These are phyloP conservation scores for Anomalospiza imberbis DNA, from an alignment of 2,797 vertebrate species.

Conservation along the genomic window DNA sequence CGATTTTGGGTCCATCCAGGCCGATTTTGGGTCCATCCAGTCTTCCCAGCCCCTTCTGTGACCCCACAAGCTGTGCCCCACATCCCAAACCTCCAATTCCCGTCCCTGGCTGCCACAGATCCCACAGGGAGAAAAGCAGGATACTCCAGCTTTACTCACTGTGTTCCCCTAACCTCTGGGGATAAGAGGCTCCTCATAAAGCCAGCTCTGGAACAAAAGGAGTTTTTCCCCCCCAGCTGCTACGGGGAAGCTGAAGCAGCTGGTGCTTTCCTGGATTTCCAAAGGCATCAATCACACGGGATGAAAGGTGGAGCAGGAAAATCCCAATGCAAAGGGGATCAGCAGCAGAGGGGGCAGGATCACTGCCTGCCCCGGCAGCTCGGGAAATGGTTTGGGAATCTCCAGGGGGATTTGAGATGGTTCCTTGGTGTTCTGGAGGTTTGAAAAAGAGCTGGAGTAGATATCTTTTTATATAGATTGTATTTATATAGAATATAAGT, in stretches of 20 bases:
- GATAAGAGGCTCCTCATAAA: not conserved
- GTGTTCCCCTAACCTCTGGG: not conserved
- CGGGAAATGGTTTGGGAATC: not conserved
- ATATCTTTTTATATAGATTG: too few relatives aligned
- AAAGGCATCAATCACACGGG: constrained; percentile 25
- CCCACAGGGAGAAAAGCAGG: not conserved
- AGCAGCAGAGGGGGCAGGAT: not conserved
- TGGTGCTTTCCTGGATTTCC: constrained; percentile 40
- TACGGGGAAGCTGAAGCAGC: constrained; percentile 24
- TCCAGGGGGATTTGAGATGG: not conserved
- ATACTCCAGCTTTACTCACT: fast-evolving
- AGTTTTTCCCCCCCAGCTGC: not conserved
- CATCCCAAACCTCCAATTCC: not conserved
- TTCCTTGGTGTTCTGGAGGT: not conserved
- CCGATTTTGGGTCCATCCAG: not conserved
- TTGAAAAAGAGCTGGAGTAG: not conserved
- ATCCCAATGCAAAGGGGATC: not conserved
- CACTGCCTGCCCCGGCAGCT: not conserved
- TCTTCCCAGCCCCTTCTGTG: not conserved
- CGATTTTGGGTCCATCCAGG: too few relatives aligned
- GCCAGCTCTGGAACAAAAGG: constrained; percentile 26
- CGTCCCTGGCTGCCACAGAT: not conserved
- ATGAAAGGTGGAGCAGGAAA: constrained; percentile 32
- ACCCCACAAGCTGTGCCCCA: not conserved
- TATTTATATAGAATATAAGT: too few relatives aligned